Conservation (phyloP, 2,797 vertebrate genomes). For the Borostomias antarcticus region DNA sequence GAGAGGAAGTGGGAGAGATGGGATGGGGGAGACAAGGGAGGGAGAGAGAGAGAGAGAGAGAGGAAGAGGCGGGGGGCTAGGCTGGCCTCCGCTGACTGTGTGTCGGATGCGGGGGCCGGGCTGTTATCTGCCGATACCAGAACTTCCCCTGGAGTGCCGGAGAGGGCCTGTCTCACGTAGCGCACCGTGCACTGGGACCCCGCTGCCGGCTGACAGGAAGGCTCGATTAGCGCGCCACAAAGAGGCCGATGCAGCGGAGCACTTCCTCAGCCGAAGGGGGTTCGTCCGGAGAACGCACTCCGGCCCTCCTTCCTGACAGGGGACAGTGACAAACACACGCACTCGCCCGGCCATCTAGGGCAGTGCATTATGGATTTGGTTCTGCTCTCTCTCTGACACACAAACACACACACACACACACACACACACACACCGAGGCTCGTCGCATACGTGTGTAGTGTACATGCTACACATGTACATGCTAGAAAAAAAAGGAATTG, state of each 20-base stretch:
- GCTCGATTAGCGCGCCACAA: constrained; percentile 82
- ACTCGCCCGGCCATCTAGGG: constrained; percentile 62
- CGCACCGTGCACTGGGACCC: constrained; percentile 63
- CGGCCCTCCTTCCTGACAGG: constrained; percentile 76
- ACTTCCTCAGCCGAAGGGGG: constrained; percentile 77
- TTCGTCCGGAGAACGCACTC: constrained; percentile 75
- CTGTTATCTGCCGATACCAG: constrained; percentile 91
- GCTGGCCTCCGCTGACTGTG: constrained; percentile 52
- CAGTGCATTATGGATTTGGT: constrained; percentile 69
- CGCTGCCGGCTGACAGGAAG: constrained; percentile 85
- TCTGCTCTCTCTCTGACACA: constrained; percentile 62
- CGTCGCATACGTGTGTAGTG: too few relatives aligned
- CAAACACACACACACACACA: constrained; percentile 18
- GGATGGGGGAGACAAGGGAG: constrained; percentile 19
- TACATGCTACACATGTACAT: constrained; percentile 9
- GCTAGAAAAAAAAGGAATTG: background rate
- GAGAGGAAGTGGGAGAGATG: constrained; percentile 21
- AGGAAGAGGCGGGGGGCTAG: constrained; percentile 54
- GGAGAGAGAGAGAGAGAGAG: constrained; percentile 44
- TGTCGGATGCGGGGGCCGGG: constrained; percentile 74
- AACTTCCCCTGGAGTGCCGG: constrained; percentile 88
- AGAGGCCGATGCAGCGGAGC: constrained; percentile 80
- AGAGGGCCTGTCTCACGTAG: constrained; percentile 79
- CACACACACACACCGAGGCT: constrained; percentile 26
- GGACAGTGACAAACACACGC: constrained; percentile 70